These are phyloP conservation scores for Torymus texanus DNA, from an alignment of 2,888 invertebrate species.

Conservation along the genomic window DNA sequence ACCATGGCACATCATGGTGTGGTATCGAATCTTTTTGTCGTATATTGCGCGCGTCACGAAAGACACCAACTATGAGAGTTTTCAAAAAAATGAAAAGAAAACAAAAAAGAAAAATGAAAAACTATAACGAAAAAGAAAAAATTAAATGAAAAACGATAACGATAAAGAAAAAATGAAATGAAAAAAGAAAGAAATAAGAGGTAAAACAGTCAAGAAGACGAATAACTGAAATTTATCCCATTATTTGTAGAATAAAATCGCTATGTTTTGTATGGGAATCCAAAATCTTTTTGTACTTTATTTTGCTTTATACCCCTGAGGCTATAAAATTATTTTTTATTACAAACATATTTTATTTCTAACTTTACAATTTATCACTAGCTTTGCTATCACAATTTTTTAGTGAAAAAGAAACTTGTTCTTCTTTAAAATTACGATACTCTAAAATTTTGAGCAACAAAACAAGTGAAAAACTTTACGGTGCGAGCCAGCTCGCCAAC, in stretches of 20 bases:
- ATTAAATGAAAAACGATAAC: constrained; percentile 37
- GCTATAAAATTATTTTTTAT: constrained; percentile 32
- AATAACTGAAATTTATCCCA: constrained; percentile 68
- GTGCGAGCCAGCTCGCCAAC: constrained; percentile 69
- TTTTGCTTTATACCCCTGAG: constrained; percentile 24
- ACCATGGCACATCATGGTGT: constrained; percentile 49
- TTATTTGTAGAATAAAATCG: constrained; percentile 75
- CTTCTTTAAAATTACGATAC: constrained; percentile 14
- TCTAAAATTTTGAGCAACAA: neutral
- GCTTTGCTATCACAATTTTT: constrained; percentile 1
- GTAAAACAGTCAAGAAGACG: constrained; percentile 25
- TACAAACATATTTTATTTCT: constrained; percentile 19
- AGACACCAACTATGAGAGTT: constrained; percentile 54
- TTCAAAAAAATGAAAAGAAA: constrained; percentile 54
- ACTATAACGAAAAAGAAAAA: constrained; percentile 20
- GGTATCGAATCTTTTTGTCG: constrained; percentile 53
- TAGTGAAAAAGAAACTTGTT: constrained; percentile 13
- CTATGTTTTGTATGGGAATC: constrained; percentile 74
- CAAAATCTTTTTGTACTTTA: constrained; percentile 47
- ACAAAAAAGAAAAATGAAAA: constrained; percentile 42
- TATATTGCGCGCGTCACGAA: constrained; percentile 53
- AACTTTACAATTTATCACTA: constrained; percentile 15
- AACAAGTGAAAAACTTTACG: constrained; percentile 56
- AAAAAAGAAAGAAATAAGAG: constrained; percentile 48
- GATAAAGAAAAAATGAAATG: constrained; percentile 41